Evolutionary conservation across 2,113 vertebrate genomes (phyloP).

Genomic region (Muntiacus muntjak): DNA sequence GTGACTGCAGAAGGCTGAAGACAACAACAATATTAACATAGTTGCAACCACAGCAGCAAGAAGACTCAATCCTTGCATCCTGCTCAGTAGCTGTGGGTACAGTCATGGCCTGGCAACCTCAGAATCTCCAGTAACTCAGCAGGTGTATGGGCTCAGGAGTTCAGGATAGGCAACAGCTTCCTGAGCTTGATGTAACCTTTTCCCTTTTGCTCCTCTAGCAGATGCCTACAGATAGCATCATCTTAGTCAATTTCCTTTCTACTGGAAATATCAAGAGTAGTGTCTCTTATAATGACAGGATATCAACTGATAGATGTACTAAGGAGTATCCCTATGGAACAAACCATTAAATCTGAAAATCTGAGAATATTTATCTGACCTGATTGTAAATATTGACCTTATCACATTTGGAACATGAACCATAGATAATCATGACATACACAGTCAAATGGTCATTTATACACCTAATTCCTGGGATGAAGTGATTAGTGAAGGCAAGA

Average conservation of each 20-base stretch:
- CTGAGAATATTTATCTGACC: neutral
- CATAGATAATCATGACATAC: neutral
- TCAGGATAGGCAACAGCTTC: neutral
- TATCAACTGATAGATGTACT: neutral
- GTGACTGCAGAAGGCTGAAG: neutral
- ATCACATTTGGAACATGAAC: neutral
- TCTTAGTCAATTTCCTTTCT: neutral
- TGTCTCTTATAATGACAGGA: neutral
- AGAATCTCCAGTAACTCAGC: neutral
- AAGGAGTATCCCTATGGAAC: neutral
- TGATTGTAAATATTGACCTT: neutral
- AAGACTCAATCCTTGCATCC: neutral
- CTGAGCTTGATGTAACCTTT: neutral
- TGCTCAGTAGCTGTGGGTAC: neutral
- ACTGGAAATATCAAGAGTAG: neutral
- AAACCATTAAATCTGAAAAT: neutral
- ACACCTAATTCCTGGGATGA: neutral
- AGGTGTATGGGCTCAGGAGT: rapidly evolving
- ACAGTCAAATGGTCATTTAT: neutral
- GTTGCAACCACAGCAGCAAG: too few species aligned
- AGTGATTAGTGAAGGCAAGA: neutral
- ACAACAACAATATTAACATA: neutral
- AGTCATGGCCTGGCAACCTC: rapidly evolving
- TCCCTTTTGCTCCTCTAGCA: neutral
- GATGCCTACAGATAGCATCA: neutral